Conservation (phyloP, 2,888 invertebrate species). For the Schrankia costaestrigalis region DNA sequence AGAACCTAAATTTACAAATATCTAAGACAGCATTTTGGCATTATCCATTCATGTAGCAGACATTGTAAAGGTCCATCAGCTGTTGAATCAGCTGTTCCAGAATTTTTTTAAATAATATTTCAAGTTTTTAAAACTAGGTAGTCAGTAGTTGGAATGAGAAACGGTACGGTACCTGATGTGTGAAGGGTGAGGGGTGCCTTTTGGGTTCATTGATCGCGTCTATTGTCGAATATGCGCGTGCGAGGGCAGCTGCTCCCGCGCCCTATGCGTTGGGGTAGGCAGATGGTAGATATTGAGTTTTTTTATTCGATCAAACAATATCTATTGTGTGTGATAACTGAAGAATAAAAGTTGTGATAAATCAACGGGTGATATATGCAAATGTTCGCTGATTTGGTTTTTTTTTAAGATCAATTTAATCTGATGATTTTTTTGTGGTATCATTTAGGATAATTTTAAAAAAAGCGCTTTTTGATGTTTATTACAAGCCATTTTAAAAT, state of each 20-base stretch:
- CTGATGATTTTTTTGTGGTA: too few relatives aligned
- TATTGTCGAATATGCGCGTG: conserved; percentile 70
- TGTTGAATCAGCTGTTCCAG: conserved; percentile 26
- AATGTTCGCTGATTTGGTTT: conserved; percentile 17
- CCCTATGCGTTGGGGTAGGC: conserved; percentile 53
- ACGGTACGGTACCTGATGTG: conserved; percentile 47
- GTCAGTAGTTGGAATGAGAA: conserved; percentile 20
- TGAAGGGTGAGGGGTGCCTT: conserved; percentile 49
- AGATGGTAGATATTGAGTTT: conserved; percentile 55
- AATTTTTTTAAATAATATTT: conserved; percentile 9
- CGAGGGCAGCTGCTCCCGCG: conserved; percentile 61
- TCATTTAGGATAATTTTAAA: too few relatives aligned
- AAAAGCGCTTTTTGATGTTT: too few relatives aligned
- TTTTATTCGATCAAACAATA: conserved; percentile 40
- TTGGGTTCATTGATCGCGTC: conserved; percentile 73
- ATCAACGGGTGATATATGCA: conserved; percentile 20
- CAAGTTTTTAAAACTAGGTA: conserved; percentile 18
- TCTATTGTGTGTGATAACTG: conserved; percentile 29
- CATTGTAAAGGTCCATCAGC: conserved; percentile 13
- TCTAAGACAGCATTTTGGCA: too few relatives aligned
- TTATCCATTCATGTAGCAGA: too few relatives aligned
- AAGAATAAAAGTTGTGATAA: conserved; percentile 24
- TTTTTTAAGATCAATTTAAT: too few relatives aligned
- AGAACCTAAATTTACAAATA: too few relatives aligned
- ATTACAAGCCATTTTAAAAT: too few relatives aligned